phyloP scores from a whole-genome alignment of 2,113 vertebrate genomes.

The Nibea albiflora region DNA sequence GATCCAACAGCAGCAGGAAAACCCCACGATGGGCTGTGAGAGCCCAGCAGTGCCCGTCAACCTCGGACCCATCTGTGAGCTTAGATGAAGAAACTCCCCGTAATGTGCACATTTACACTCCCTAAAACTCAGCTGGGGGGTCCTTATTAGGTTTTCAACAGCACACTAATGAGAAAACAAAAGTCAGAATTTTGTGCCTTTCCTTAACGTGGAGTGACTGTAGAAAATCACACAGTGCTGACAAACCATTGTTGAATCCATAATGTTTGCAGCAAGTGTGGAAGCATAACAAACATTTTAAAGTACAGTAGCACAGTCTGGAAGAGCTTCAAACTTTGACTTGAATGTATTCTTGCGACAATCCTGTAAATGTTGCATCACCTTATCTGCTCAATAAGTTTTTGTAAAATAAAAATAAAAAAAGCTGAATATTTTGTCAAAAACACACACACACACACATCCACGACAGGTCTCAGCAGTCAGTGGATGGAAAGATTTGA shows the following conservation, averaged over 20 bases:
- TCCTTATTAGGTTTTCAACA: conserved; percentile 1
- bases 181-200: not conserved
- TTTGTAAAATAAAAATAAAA: not conserved
- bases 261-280: not conserved
- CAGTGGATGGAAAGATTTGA: not conserved
- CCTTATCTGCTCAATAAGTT: not conserved
- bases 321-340: conserved; percentile 6
- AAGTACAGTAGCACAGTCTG: not conserved
- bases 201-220: too few relatives aligned
- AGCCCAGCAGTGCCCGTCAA: conserved; percentile 39
- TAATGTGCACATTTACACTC: conserved; percentile 20
- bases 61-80: conserved; percentile 19
- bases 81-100: conserved; percentile 18
- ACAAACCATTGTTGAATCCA: not conserved
- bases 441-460: not conserved
- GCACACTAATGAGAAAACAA: not conserved
- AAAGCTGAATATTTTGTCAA: not conserved
- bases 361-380: conserved; percentile 28
- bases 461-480: not conserved
- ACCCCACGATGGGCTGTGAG: conserved; percentile 1
- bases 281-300: not conserved
- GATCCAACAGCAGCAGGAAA: conserved; percentile 32
- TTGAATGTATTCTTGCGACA: conserved; percentile 13
- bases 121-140: not conserved
- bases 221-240: not conserved